Evolutionary conservation across 2,113 vertebrate species (phyloP).

Genomic region (Apteryx owenii): DNA sequence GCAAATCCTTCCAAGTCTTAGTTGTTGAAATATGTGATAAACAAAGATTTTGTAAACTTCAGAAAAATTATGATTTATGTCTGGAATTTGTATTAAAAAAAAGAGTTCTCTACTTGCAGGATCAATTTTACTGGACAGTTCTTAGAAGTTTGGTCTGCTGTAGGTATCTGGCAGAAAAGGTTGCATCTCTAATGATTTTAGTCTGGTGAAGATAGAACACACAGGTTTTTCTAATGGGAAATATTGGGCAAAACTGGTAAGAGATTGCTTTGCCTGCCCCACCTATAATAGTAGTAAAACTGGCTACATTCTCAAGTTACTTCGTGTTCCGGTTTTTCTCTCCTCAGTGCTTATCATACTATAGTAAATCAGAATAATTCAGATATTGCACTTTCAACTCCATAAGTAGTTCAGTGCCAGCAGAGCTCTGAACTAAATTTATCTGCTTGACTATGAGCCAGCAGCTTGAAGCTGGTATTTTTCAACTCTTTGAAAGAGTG

Average conservation of each 20-base stretch:
- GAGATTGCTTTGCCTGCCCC: conserved; percentile 42
- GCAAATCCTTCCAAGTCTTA: background rate
- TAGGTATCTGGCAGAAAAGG: background rate
- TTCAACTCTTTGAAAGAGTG: background rate
- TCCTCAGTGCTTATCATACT: background rate
- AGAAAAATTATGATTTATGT: background rate
- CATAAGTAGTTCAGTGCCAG: background rate
- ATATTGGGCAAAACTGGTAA: background rate
- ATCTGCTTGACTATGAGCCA: background rate
- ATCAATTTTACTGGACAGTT: background rate
- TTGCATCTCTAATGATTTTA: background rate
- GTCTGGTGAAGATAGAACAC: background rate
- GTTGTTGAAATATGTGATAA: background rate
- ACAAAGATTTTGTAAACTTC: background rate
- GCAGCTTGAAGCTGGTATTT: background rate
- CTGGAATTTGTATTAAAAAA: background rate
- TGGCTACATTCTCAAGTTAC: conserved; percentile 44
- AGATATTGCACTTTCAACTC: background rate
- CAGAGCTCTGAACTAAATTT: background rate
- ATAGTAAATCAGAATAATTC: background rate
- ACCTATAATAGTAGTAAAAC: conserved; percentile 32
- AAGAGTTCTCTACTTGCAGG: background rate
- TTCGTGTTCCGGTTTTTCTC: conserved; percentile 2
- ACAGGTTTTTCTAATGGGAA: background rate
- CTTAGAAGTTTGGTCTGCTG: background rate